Conservation (phyloP, 2,797 vertebrate species). For the Huso huso region DNA sequence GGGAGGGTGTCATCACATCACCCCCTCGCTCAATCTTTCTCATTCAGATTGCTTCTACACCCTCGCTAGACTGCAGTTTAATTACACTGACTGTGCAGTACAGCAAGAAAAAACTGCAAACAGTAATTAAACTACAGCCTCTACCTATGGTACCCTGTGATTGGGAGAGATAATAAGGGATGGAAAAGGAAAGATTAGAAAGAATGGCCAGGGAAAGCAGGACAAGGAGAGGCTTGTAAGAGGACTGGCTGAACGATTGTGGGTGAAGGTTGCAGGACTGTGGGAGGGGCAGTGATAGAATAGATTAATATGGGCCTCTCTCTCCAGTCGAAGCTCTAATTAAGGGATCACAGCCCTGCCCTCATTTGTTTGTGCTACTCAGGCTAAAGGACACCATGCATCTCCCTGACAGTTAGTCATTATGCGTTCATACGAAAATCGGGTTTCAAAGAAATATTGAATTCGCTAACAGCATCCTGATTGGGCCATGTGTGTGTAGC, state of each 20-base stretch:
- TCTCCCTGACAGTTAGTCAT: conserved; percentile 63
- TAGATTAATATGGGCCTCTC: conserved; percentile 20
- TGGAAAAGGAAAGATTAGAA: not conserved
- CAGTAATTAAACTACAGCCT: no score
- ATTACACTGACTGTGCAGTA: no score
- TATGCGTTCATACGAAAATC: conserved; percentile 31
- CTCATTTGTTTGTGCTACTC: conserved; percentile 50
- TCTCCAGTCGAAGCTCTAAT: conserved; percentile 47
- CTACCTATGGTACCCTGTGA: no score
- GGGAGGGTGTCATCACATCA: no score
- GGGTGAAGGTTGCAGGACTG: not conserved
- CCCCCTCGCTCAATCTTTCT: no score
- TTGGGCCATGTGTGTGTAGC: not conserved
- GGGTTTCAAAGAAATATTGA: conserved; percentile 15
- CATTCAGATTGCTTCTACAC: no score
- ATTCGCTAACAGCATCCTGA: conserved; percentile 11
- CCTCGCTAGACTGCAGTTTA: no score
- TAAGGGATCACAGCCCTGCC: conserved; percentile 44
- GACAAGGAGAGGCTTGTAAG: not conserved
- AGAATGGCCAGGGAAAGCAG: conserved; percentile 5
- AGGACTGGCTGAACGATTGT: not conserved
- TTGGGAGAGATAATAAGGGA: not conserved
- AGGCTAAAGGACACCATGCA: conserved; percentile 53
- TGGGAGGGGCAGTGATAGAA: conserved; percentile 9
- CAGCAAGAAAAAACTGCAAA: no score